Evolutionary conservation across 1,140 invertebrate genomes (phyloP).

Genomic region (Ladona fulva): DNA sequence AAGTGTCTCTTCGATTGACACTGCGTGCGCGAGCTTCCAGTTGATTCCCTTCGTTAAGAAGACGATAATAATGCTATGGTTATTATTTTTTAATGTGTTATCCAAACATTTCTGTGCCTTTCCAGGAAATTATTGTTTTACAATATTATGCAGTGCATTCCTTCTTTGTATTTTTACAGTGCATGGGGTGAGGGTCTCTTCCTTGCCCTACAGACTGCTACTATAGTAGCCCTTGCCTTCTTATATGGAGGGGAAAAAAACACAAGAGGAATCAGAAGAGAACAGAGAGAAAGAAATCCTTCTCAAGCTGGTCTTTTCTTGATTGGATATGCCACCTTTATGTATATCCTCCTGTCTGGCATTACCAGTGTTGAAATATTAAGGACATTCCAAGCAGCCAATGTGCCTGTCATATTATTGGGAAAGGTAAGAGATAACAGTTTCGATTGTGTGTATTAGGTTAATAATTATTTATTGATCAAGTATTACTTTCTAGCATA

Average conservation of each 20-base stretch:
- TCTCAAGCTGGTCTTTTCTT: slow-evolving; percentile 55
- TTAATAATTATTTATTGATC: no score
- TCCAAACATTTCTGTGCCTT: no score
- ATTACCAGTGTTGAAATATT: slow-evolving; percentile 64
- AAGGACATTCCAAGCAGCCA: slow-evolving; percentile 73
- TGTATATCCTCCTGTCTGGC: slow-evolving; percentile 62
- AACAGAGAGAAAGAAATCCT: slow-evolving; percentile 23
- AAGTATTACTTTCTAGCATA: no score
- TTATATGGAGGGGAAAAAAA: slow-evolving; percentile 48
- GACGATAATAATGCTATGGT: no score
- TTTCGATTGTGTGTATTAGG: no score
- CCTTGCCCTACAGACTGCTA: slow-evolving; percentile 76
- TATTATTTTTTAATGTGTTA: no score
- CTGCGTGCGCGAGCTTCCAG: no score
- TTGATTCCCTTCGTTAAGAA: no score
- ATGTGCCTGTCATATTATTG: slow-evolving; percentile 77
- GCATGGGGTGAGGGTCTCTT: slow-evolving; percentile 90
- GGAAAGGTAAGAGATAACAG: slow-evolving; percentile 86
- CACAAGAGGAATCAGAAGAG: slow-evolving; percentile 25
- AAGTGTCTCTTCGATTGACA: no score
- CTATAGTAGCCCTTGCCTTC: slow-evolving; percentile 73
- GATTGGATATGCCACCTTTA: slow-evolving; percentile 49
- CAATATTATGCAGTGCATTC: no score
- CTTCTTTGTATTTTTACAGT: slow-evolving; percentile 44
- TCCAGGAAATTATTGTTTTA: no score